These are phyloP conservation scores for Phataginus tricuspis DNA, from an alignment of 2,797 vertebrate genomes.

Conservation along the genomic window DNA sequence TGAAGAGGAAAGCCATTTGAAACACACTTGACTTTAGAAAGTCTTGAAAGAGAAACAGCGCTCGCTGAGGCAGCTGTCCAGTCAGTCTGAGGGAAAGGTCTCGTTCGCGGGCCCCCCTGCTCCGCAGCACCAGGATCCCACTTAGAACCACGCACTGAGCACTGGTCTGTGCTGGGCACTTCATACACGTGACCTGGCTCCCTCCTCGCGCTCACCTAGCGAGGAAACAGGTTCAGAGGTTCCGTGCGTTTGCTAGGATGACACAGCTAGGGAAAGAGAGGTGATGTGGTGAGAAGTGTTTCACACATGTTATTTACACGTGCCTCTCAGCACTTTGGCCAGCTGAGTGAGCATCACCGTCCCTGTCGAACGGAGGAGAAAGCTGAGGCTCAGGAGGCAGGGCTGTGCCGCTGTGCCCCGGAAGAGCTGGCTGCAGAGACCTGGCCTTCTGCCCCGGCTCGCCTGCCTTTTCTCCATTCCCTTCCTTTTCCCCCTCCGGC, in stretches of 20 bases:
- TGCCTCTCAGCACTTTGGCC: not conserved
- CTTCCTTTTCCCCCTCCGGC: not conserved
- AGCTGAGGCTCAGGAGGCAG: accelerated
- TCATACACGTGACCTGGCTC: not conserved
- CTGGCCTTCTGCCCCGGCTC: not conserved
- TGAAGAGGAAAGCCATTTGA: not conserved
- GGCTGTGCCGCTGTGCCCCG: not conserved
- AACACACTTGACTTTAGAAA: not conserved
- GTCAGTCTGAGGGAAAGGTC: not conserved
- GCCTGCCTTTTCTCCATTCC: not conserved
- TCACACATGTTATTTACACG: accelerated
- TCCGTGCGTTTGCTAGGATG: not conserved
- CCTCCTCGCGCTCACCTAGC: not conserved
- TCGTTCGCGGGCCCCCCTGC: not conserved
- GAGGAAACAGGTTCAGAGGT: not conserved
- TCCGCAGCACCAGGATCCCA: not conserved
- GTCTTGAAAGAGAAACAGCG: not conserved
- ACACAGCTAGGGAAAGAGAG: not conserved
- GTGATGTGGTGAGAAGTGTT: accelerated
- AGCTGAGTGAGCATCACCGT: not conserved
- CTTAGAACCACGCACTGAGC: not conserved
- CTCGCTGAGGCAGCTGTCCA: not conserved
- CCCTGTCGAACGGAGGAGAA: not conserved
- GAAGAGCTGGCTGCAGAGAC: accelerated
- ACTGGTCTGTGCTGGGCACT: not conserved